Evolutionary conservation across 2,888 invertebrate species (phyloP), one percentile per base, ranked within the genome.

Genomic region (Labia minor): DNA sequence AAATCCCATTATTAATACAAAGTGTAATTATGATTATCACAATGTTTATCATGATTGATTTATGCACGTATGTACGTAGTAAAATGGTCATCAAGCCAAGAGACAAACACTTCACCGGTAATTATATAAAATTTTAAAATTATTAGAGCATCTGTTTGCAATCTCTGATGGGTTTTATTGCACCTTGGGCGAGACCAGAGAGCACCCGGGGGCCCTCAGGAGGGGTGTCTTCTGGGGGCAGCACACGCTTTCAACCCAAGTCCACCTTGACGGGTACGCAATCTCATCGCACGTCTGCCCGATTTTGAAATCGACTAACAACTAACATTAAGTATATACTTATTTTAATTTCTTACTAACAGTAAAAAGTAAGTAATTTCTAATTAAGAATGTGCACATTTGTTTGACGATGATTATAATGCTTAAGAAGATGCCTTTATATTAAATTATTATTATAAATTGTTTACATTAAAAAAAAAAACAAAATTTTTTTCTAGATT

Each of bases 1-100:
- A 99, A 81, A 82, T 91, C 76, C 97, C 98, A 67, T 82, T 99
- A 71, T 84, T 99, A 72, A 84, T 94, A 69, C 99, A 99, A 81
- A 98, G 97, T 81, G 85, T 98, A 76, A 86, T 99, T 68, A 99
- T 99, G 99, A 96, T 93, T 76, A 76, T 90, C 67, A 90, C 94
- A 71, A 99, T 99, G 99, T 86, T 96, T 79, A 82, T 87, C 67
- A 92, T 98, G 92, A 89, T 97, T 71, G 90, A 94, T 78, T 81
- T 97, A 64, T 97, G 96, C 82, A 91, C 96, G 21, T 85, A 82
- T 76, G 89, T 95, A 71, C 86, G 88, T 74, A 89, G 89, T 77
- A 87, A 87, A 78, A 91, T 86, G 78, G 85, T 90, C 70, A 82
- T 88, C 70, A 73, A 75, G 70, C 75, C 74, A 21, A 78, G 88